Conservation (phyloP, 2,888 invertebrate species). For the Anticlea derivata region DNA sequence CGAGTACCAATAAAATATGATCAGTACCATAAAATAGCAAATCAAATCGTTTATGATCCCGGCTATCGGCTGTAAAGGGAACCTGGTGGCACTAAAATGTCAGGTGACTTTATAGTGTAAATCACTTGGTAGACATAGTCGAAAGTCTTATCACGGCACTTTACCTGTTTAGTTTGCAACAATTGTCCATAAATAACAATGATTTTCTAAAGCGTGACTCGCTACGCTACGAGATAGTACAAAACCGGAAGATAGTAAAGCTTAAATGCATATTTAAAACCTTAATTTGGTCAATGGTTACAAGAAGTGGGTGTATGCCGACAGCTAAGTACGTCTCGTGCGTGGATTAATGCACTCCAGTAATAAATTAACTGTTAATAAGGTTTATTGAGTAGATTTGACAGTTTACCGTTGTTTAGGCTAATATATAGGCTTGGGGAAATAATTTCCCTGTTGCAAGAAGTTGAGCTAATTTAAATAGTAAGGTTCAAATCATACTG, state of each 20-base stretch:
- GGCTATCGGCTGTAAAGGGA: conserved; percentile 18
- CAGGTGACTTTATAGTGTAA: conserved; percentile 32
- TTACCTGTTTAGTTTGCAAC: conserved; percentile 28
- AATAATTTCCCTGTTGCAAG: conserved; percentile 26
- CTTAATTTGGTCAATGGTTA: conserved; percentile 32
- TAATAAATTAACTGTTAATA: conserved; percentile 36
- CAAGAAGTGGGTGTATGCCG: conserved; percentile 31
- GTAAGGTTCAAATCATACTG: neutral
- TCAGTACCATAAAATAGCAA: conserved; percentile 41
- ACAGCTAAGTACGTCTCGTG: conserved; percentile 22
- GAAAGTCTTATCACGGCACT: conserved; percentile 33
- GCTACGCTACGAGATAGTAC: conserved; percentile 18
- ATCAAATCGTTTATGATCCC: conserved; percentile 30
- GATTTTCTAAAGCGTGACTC: conserved; percentile 33
- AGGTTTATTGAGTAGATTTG: conserved; percentile 37
- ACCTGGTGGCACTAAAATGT: conserved; percentile 22
- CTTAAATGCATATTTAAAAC: conserved; percentile 34
- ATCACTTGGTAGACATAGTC: conserved; percentile 22
- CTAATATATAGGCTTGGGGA: conserved; percentile 32
- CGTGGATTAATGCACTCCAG: conserved; percentile 30
- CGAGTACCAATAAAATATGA: conserved; percentile 35
- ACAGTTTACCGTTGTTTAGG: conserved; percentile 36
- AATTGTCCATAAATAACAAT: conserved; percentile 35
- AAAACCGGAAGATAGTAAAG: conserved; percentile 35
- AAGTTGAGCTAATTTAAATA: conserved; percentile 9